phyloP scores from a whole-genome alignment of 2,113 vertebrate genomes.

The Tachysurus vachellii region DNA sequence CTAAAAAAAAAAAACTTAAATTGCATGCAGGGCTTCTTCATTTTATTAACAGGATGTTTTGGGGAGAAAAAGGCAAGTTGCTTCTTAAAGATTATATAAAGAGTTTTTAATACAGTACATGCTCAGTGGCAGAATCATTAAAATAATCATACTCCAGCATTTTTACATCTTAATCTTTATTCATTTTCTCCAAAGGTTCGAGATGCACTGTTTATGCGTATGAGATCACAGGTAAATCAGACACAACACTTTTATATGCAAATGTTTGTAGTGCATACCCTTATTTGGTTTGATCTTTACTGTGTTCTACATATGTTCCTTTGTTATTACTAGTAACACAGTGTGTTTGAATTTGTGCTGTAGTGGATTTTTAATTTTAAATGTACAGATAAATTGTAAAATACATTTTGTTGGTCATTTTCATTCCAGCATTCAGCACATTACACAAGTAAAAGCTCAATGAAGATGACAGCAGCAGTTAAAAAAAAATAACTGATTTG shows the following conservation, averaged over 20 bases:
- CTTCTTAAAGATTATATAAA: neutral
- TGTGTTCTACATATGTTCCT: neutral
- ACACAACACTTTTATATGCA: neutral
- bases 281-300: neutral
- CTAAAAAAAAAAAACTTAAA: neutral
- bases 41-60: slow-evolving; percentile 69
- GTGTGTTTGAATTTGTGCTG: neutral
- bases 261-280: neutral
- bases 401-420: neutral
- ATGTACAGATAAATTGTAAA: neutral
- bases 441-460: slow-evolving; percentile 45
- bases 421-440: slow-evolving; percentile 40
- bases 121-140: neutral
- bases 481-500: slow-evolving; percentile 40
- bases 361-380: neutral
- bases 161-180: neutral
- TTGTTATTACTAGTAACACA: neutral
- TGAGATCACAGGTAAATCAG: slow-evolving; percentile 56
- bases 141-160: neutral
- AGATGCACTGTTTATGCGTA: slow-evolving; percentile 52
- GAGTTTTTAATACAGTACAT: neutral
- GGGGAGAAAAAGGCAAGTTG: slow-evolving; percentile 69
- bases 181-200: slow-evolving; percentile 60
- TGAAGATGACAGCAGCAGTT: slow-evolving; percentile 23
- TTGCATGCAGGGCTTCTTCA: slow-evolving; percentile 71